Evolutionary conservation across 1,140 invertebrate species (phyloP).

Genomic region (Argopecten irradians): DNA sequence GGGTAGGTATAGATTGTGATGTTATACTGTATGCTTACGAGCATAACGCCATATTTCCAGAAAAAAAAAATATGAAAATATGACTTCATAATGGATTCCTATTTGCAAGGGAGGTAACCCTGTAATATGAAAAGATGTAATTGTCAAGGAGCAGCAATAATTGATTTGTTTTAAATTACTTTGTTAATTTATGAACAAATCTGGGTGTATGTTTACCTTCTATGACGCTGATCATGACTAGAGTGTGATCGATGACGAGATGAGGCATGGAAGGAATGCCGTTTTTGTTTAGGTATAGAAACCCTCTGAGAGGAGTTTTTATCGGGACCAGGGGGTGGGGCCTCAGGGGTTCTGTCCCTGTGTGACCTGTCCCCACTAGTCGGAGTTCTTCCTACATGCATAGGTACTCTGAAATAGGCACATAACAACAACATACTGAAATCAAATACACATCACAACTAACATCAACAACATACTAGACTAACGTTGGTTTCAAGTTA

Average conservation of each 20-base stretch:
- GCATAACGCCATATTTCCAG: too few relatives aligned
- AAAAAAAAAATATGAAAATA: too few relatives aligned
- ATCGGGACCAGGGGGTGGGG: constrained; percentile 43
- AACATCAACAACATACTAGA: too few relatives aligned
- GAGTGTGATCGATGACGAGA: constrained; percentile 56
- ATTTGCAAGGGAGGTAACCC: too few relatives aligned
- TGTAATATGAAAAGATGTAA: too few relatives aligned
- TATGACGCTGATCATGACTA: constrained; percentile 51
- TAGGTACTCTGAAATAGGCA: not conserved
- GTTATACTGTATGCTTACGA: too few relatives aligned
- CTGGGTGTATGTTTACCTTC: constrained; percentile 46
- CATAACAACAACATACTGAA: not conserved
- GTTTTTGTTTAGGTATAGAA: constrained; percentile 62
- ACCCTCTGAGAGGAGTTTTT: constrained; percentile 35
- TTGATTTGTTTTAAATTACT: too few relatives aligned
- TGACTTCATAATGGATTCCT: too few relatives aligned
- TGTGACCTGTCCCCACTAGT: not conserved
- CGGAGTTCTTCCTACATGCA: not conserved
- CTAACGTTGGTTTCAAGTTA: too few relatives aligned
- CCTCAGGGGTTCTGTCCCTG: constrained; percentile 31
- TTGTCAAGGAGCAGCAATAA: too few relatives aligned
- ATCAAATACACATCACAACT: not conserved
- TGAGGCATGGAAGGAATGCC: constrained; percentile 68
- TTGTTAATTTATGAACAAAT: too few relatives aligned
- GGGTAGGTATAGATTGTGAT: too few relatives aligned